Evolutionary conservation across 2,797 vertebrate species (phyloP), one percentile per base, ranked within the genome.

Genomic region (Xyrichtys novacula): DNA sequence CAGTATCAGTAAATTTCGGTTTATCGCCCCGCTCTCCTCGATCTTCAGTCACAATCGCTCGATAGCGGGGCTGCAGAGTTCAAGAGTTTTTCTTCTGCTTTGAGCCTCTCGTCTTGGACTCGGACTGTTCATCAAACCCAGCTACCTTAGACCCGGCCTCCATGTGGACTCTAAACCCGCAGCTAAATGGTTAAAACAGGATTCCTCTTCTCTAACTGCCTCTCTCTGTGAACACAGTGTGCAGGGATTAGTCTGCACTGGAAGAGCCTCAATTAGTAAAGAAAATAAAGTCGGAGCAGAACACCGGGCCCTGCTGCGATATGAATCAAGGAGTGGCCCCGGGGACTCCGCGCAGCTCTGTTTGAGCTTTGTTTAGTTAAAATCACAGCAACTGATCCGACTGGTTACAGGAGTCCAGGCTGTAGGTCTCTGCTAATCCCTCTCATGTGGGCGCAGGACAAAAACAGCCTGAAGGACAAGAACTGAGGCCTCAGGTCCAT

Each of bases 371-470:
- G 74, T 76, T 85, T 49, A 19, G 23, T 26, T 63, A 25, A 76
- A 80, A 75, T 54, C 71, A 71, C 8, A 78, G 74, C 60, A 46
- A 59, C 80, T 43, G 48, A 85, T 71, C 76, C 14, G n/a, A 88
- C 76, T 54, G 76, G 77, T 82, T 80, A 32, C 64, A 48, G 75
- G 56, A 29, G 65, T 46, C 34, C 23, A 47, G 54, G 29, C 54
- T 46, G 55, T 26, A 9, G 0, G 4, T 74, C 34, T 64, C 40
- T 56, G 29, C 57, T 60, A 44, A 65, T 76, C 52, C 28, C 1
- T 26, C 60, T 64, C 8, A 5, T 26, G 63, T 65, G 68, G 73
- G 62, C 0, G 10, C 16, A 67, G 61, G 53, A 71, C 74, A 48
- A 65, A 62, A 63, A 71, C 52, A 43, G 43, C 43, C 55, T 8